Base-by-base conservation (phyloP, 1,140 invertebrate genomes). In the Sitophilus oryzae region DNA sequence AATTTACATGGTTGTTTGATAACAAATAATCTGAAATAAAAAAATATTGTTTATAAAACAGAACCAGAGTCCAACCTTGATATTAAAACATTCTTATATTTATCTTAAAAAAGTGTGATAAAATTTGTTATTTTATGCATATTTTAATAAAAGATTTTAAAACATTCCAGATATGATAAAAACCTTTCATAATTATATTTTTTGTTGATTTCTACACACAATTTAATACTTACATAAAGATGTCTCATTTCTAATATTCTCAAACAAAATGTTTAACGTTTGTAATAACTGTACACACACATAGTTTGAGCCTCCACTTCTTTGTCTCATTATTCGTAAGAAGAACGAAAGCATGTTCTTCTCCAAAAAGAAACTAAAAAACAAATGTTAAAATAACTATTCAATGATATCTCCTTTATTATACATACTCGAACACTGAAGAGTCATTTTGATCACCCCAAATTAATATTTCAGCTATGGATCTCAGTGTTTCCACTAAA, bases 401-500 rank as follows among this genome's bases (percentile, higher is more conserved):
- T n/a, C n/a, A n/a, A n/a, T n/a, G n/a, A n/a, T n/a, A n/a, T n/a
- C n/a, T n/a, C n/a, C n/a, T n/a, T n/a, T n/a, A n/a, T n/a, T 37
- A 6, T 42, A 51, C 89, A 85, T 81, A 98, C 96, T 99, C 96
- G 79, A 99, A 99, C 22, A 99, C 95, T 56, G 93, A 89, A 58
- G 93, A 93, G 73, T 98, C 97, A 84, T 99, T 99, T 77, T 99
- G 96, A 77, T 99, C 97, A 20, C 97, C 96, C 96, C 97, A 99
- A 70, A 99, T 99, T 8, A 99, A 77, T 70, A 99, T 99, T 77
- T 99, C 96, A 16, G 96, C 93, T 66, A 99, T 98, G 34, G 92
- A 96, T 60, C 95, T 79, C 43, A 99, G 74, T 0, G 93, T 97
- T 76, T 99, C 96, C 10, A 99, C 95, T n/a, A 99, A 74, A 11